These are phyloP conservation scores for Erebia aethiops DNA, from an alignment of 2,888 invertebrate genomes.

Conservation along the genomic window DNA sequence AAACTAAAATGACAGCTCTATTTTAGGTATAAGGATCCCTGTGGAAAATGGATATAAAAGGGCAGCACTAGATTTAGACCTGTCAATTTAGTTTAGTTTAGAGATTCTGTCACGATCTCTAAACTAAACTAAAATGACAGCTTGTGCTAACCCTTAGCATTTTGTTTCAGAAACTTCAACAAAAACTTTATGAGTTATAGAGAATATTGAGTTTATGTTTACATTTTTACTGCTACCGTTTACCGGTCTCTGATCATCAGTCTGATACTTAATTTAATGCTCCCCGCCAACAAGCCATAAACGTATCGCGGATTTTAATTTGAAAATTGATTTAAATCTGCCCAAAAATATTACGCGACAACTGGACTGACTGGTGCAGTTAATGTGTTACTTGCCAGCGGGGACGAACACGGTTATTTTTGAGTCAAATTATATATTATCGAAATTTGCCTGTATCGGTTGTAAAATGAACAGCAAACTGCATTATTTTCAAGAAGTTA, in stretches of 20 bases:
- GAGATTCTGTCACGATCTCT: no score
- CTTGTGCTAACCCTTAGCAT: no score
- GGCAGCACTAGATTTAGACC: no score
- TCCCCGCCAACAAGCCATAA: conserved; percentile 49
- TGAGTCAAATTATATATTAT: conserved; percentile 22
- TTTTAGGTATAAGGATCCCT: no score
- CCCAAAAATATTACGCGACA: conserved; percentile 28
- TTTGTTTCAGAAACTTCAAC: no score
- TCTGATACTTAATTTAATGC: conserved; percentile 76
- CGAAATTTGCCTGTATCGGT: conserved; percentile 19
- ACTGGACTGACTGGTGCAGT: conserved; percentile 18
- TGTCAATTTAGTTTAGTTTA: no score
- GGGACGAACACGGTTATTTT: conserved; percentile 17
- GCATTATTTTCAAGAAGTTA: conserved; percentile 18
- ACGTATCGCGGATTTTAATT: conserved; percentile 40
- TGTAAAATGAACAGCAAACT: conserved; percentile 3
- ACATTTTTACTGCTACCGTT: conserved; percentile 76
- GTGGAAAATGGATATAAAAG: no score
- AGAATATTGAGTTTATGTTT: no score
- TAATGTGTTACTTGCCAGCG: conserved; percentile 24
- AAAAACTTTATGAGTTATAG: no score
- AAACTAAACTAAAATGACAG: no score
- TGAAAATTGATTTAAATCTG: conserved; percentile 40
- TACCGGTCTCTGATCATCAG: conserved; percentile 74
- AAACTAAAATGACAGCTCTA: no score